These are phyloP conservation scores for Hippolais icterina DNA, from an alignment of 2,113 vertebrate species.

Conservation along the genomic window DNA sequence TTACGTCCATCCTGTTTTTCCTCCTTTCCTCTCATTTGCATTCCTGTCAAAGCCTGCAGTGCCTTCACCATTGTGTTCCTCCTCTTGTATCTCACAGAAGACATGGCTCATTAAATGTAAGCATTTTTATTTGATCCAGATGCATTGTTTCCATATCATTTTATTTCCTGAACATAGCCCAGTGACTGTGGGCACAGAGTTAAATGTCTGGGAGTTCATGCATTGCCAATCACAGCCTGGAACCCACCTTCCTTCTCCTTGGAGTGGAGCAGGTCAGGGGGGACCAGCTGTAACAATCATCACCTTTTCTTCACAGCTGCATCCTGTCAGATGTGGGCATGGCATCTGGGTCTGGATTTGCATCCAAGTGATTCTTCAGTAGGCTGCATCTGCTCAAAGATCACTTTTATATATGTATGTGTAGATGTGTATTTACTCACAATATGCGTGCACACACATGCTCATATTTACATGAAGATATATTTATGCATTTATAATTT, in stretches of 20 bases:
- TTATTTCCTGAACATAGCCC: neutral
- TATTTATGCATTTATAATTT: neutral
- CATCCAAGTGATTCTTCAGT: neutral
- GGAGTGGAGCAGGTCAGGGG: neutral
- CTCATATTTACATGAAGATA: too few species aligned
- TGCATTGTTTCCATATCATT: neutral
- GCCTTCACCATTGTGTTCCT: conserved; percentile 3
- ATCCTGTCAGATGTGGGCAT: neutral
- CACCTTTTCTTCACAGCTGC: neutral
- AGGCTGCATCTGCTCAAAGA: neutral
- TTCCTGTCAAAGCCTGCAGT: conserved; percentile 39
- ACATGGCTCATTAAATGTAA: neutral
- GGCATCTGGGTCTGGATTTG: neutral
- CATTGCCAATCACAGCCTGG: neutral
- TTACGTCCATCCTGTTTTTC: conserved; percentile 10
- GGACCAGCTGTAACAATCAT: neutral
- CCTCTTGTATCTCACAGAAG: neutral
- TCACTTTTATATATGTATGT: fast-evolving
- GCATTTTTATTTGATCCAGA: conserved; percentile 26
- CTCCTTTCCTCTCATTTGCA: conserved; percentile 42
- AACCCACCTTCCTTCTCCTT: fast-evolving
- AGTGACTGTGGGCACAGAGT: neutral
- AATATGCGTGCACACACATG: fast-evolving
- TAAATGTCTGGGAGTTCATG: neutral
- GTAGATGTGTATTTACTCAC: neutral